Conservation (phyloP, 2,797 vertebrate species). For the Pogonophryne albipinna region DNA sequence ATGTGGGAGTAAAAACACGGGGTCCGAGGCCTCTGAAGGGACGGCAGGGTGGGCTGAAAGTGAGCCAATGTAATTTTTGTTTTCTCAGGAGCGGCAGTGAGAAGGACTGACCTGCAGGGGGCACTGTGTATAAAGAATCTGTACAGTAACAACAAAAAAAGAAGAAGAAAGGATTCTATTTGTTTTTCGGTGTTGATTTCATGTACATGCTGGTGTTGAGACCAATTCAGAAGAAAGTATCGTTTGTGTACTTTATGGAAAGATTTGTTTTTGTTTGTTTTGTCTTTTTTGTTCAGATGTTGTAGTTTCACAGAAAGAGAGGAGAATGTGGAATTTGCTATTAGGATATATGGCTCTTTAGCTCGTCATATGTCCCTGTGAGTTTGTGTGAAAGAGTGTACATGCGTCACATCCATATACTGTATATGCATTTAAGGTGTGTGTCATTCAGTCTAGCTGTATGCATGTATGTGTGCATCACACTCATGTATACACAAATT, state of each 20-base stretch:
- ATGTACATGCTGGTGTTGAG: constrained; percentile 97
- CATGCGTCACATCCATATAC: constrained; percentile 34
- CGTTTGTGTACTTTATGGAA: constrained; percentile 64
- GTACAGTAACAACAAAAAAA: constrained; percentile 75
- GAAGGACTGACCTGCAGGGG: constrained; percentile 90
- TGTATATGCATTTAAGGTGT: constrained; percentile 41
- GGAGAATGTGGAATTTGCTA: constrained; percentile 31
- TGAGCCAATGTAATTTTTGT: constrained; percentile 90
- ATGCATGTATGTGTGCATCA: neutral
- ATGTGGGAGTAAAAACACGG: constrained; percentile 41
- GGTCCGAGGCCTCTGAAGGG: constrained; percentile 76
- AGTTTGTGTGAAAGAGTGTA: neutral
- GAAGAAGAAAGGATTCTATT: constrained; percentile 85
- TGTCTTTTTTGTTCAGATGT: constrained; percentile 37
- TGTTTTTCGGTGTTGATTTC: constrained; percentile 82
- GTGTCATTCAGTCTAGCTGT: constrained; percentile 13
- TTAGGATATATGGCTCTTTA: constrained; percentile 40
- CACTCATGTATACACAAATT: neutral
- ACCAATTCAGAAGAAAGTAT: constrained; percentile 90
- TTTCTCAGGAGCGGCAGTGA: constrained; percentile 98
- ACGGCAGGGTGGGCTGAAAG: constrained; percentile 71
- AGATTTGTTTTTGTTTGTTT: constrained; percentile 45
- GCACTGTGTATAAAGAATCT: constrained; percentile 92
- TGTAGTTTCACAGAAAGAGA: constrained; percentile 49
- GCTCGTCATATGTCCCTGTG: constrained; percentile 5